Evolutionary conservation across 2,797 vertebrate genomes (phyloP).

Genomic region (Mallotus villosus): DNA sequence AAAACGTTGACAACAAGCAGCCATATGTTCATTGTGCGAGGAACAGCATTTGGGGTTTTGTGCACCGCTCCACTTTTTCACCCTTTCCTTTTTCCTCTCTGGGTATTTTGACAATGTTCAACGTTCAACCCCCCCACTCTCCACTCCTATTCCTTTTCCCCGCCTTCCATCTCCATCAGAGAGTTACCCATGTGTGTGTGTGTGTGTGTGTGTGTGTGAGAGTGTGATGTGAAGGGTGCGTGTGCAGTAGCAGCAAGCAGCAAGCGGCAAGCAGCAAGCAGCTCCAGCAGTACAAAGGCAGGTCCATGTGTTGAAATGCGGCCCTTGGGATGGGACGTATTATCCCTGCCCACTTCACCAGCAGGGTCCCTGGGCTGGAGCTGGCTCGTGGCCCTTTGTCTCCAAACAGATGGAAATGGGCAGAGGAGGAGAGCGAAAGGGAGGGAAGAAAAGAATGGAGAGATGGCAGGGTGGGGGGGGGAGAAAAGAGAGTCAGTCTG

Average conservation of each 20-base stretch:
- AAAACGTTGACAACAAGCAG: conserved; percentile 72
- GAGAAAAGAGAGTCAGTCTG: conserved; percentile 75
- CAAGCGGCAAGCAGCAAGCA: not conserved
- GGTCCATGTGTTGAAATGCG: conserved; percentile 85
- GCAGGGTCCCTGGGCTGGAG: conserved; percentile 79
- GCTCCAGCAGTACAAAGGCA: conserved; percentile 68
- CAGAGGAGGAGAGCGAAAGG: conserved; percentile 66
- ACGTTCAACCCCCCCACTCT: conserved; percentile 54
- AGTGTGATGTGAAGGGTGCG: conserved; percentile 54
- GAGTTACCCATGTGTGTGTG: conserved; percentile 16
- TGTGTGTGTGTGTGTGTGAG: conserved; percentile 25
- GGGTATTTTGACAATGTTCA: conserved; percentile 61
- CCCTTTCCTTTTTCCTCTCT: conserved; percentile 38
- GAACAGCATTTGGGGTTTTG: conserved; percentile 68
- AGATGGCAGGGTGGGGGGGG: conserved; percentile 51
- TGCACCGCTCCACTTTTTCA: conserved; percentile 37
- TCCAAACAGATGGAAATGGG: conserved; percentile 84
- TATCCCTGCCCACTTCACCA: conserved; percentile 84
- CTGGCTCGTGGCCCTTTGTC: conserved; percentile 82
- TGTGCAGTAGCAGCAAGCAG: conserved; percentile 41
- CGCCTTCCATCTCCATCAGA: conserved; percentile 18
- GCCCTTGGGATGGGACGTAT: conserved; percentile 78
- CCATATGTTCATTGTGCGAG: conserved; percentile 74
- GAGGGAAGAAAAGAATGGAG: conserved; percentile 39
- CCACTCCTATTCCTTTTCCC: not conserved